Conservation (phyloP, 1,140 invertebrate species). For the Stegodyphus dumicola region DNA sequence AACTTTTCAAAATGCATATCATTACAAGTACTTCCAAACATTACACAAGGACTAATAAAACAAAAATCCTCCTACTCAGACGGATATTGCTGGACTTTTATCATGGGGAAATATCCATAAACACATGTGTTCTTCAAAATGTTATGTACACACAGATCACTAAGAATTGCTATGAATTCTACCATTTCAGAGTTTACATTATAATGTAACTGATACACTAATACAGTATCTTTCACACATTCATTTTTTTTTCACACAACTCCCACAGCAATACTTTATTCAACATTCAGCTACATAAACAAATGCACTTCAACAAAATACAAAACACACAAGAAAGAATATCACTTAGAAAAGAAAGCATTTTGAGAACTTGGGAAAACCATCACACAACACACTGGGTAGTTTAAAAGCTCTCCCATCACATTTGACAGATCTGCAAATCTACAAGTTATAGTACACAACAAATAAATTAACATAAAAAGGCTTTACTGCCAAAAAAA, state of each 20-base stretch:
- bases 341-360: no score
- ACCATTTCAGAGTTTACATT: slow-evolving; percentile 21
- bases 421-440: no score
- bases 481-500: no score
- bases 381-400: slow-evolving; percentile 18
- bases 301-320: neutral
- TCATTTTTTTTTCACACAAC: neutral
- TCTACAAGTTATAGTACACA: no score
- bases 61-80: slow-evolving; percentile 30
- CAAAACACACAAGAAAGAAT: neutral
- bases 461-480: no score
- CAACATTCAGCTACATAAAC: slow-evolving; percentile 12
- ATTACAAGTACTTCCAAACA: slow-evolving; percentile 32
- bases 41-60: slow-evolving; percentile 14
- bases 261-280: slow-evolving; percentile 55
- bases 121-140: slow-evolving; percentile 35
- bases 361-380: neutral
- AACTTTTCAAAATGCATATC: slow-evolving; percentile 25
- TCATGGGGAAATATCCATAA: slow-evolving; percentile 2
- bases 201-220: slow-evolving; percentile 12
- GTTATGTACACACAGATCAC: slow-evolving; percentile 41
- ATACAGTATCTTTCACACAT: slow-evolving; percentile 21
- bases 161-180: slow-evolving; percentile 31
- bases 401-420: no score
- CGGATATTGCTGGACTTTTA: slow-evolving; percentile 43